phyloP scores from a whole-genome alignment of 2,888 invertebrate species.

The Heteromyza rotundicornis region DNA sequence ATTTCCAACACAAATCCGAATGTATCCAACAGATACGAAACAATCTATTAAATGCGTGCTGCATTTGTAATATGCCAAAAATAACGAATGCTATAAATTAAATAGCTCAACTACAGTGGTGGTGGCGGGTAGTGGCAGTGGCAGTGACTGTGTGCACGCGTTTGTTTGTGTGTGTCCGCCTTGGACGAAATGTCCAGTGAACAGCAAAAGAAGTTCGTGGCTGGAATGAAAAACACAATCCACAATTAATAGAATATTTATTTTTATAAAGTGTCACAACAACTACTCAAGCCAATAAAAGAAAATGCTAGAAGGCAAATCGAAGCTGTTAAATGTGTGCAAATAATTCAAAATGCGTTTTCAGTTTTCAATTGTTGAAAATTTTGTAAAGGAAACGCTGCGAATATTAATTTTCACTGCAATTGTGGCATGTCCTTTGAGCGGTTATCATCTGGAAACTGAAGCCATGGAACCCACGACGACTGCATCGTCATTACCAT shows the following conservation, averaged over 20 bases:
- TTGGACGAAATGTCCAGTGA: too few species aligned
- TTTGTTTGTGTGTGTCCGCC: too few species aligned
- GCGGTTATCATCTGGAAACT: constrained; percentile 34
- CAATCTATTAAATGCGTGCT: constrained; percentile 11
- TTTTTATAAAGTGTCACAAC: too few species aligned
- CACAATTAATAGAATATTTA: too few species aligned
- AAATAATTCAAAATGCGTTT: constrained; percentile 46
- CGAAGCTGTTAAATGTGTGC: constrained; percentile 32
- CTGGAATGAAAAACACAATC: background rate
- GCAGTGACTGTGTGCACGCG: too few species aligned
- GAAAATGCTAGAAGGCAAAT: constrained; percentile 19
- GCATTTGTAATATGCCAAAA: constrained; percentile 17
- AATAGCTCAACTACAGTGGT: too few species aligned
- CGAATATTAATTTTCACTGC: constrained; percentile 42
- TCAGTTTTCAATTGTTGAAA: constrained; percentile 43
- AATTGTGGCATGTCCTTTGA: constrained; percentile 40
- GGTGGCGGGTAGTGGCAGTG: too few species aligned
- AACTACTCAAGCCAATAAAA: too few species aligned
- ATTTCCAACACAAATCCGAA: background rate
- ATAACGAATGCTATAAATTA: constrained; percentile 5
- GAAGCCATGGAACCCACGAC: constrained; percentile 29
- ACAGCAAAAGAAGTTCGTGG: background rate
- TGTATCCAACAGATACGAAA: constrained; percentile 28
- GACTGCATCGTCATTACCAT: background rate
- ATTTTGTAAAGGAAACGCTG: constrained; percentile 43